Evolutionary conservation across 2,797 vertebrate genomes (phyloP).

Genomic region (Trachurus trachurus): DNA sequence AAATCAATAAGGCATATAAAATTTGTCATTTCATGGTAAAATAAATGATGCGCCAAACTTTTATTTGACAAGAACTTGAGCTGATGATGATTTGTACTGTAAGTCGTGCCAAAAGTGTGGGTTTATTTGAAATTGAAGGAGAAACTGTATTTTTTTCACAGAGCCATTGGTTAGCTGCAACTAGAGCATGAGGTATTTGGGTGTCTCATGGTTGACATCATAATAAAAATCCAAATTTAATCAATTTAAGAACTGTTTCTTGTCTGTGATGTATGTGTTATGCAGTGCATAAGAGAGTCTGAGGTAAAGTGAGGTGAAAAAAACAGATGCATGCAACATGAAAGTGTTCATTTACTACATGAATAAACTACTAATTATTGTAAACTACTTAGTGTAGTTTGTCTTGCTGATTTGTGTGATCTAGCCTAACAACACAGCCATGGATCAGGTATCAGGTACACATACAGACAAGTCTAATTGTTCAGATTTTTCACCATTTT

Average conservation of each 20-base stretch:
- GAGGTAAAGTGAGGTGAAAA: neutral
- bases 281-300: neutral
- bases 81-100: slow-evolving; percentile 39
- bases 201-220: too few relatives aligned
- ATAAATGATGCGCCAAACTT: slow-evolving; percentile 33
- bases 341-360: too few relatives aligned
- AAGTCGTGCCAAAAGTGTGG: slow-evolving; percentile 25
- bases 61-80: slow-evolving; percentile 29
- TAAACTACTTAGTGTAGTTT: neutral
- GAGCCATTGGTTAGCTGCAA: neutral
- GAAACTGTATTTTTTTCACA: neutral
- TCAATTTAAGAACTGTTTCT: neutral
- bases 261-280: neutral
- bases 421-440: too few relatives aligned
- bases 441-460: too few relatives aligned
- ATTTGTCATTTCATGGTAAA: slow-evolving; percentile 46
- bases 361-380: too few relatives aligned
- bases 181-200: neutral
- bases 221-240: neutral
- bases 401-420: too few relatives aligned
- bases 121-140: slow-evolving; percentile 3
- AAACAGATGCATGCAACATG: neutral
- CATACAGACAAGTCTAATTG: too few relatives aligned
- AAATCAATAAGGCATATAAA: slow-evolving; percentile 35
- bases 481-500: too few relatives aligned